phyloP scores from a whole-genome alignment of 2,888 invertebrate species.

The Leistus spinibarbis region DNA sequence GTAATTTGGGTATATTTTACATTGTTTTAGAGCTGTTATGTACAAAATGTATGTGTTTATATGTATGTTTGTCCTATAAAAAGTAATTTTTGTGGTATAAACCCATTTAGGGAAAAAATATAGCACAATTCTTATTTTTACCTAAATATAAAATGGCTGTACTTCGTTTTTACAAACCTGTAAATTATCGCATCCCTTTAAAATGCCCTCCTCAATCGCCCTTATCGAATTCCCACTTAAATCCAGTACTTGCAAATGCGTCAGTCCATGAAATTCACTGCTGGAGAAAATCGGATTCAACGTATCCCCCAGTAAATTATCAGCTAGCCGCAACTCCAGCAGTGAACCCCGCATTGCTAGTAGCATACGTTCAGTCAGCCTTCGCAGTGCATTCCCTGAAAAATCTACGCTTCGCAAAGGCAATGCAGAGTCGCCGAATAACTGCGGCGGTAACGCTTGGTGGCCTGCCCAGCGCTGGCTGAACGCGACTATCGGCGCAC shows the following conservation, averaged over 20 bases:
- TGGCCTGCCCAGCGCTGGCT: slow-evolving; percentile 81
- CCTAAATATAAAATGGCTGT: no score
- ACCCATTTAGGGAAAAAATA: no score
- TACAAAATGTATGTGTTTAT: no score
- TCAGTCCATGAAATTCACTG: slow-evolving; percentile 79
- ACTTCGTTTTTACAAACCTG: slow-evolving; percentile 66
- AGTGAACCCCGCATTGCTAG: slow-evolving; percentile 70
- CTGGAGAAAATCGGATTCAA: slow-evolving; percentile 90
- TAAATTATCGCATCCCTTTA: slow-evolving; percentile 80
- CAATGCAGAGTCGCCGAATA: slow-evolving; percentile 61
- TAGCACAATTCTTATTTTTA: no score
- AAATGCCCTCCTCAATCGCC: slow-evolving; percentile 83
- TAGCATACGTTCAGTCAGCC: slow-evolving; percentile 78
- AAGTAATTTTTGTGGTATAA: no score
- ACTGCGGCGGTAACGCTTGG: slow-evolving; percentile 56
- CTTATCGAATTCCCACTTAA: slow-evolving; percentile 81
- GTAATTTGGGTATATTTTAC: no score
- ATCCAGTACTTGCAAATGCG: slow-evolving; percentile 74
- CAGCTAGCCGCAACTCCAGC: slow-evolving; percentile 72
- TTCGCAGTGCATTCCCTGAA: slow-evolving; percentile 79
- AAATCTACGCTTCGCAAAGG: slow-evolving; percentile 80
- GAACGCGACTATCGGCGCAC: slow-evolving; percentile 80
- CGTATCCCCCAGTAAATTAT: slow-evolving; percentile 88
- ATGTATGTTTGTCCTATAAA: no score
- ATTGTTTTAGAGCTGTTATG: no score